Base-by-base conservation (phyloP, 2,888 invertebrate species). In the Acrobeloides nanus region DNA sequence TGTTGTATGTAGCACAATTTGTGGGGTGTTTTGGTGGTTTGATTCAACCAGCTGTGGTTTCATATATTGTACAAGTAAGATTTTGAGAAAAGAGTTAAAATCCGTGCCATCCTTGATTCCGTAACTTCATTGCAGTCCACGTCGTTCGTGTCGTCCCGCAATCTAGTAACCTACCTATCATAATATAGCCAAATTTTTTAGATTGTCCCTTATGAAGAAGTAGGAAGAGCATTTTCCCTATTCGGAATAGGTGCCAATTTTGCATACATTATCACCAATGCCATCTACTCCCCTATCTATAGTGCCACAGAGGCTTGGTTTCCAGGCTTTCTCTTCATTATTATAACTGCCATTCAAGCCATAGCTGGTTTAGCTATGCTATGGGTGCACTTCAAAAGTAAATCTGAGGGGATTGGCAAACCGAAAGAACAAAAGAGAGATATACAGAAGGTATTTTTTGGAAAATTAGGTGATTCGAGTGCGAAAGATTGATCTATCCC, bases 211-310 rank as follows among this genome's bases (percentile, higher is more conserved):
- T 33, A 48, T 10, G 50, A 59, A 25, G 62, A 62, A 40, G 48
- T 58, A 20, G 62, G 62, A 18, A 48, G 58, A 12, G 57, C 58
- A 18, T 64, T 64, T 26, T 52, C 62, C 0, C 51, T 62, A 1
- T 58, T 62, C 27, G 62, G 62, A 23, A 61, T 62, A 21, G 63
- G 49, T 5, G 53, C 46, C 0, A 60, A 62, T 38, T n/a, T 60
- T 15, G 55, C 62, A 8, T 58, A 57, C 35, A 55, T 62, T n/a
- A 31, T 61, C 3, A 38, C 60, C 2, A 48, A 53, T 8, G 38
- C 51, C 5, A 38, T 58, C 26, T 62, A 61, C 53, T 48, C 46
- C 32, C 46, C 51, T 41, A 45, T 61, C 10, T 62, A 62, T 42
- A 45, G 57, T 32, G 38, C 25, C 12, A 59, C 60, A 7, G 55